Evolutionary conservation across 2,797 vertebrate species (phyloP), one percentile per base, ranked within the genome.

Genomic region (Aplochiton taeniatus): DNA sequence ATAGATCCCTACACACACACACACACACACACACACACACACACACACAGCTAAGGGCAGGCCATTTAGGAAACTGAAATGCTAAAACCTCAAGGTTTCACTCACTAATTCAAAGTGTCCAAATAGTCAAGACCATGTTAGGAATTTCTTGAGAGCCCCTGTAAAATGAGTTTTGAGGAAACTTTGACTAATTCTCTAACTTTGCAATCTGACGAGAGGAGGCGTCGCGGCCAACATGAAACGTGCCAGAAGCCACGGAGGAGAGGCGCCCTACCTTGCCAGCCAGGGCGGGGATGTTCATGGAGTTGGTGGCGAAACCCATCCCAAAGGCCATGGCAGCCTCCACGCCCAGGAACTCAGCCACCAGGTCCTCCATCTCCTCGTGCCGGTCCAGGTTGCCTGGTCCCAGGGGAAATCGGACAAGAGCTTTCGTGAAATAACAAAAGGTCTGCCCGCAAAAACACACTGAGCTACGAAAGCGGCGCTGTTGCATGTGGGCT

Each of bases 261-360:
- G 31, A 31, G 49, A 50, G 54, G 20, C 11, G 49, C 20, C 88
- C 85, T 68, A 96, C 95, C 93, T 96, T 97, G 65, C 94, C 95
- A 80, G 90, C 89, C 48, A 96, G 87, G 0, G 94, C 94, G 49
- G 96, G 96, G 65, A 98, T 98, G 87, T 98, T 98, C 93, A 95
- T 98, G 0, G 96, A 95, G 83, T 98, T 98, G 52, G 96, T 98
- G 47, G 96, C 96, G 61, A 97, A 98, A n/a, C 96, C 96, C 96
- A 98, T 98, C 12, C 96, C 95, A 55, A 97, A 98, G 1, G 90
- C 89, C 95, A 98, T 95, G 41, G 94, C 94, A 0, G 94, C 91
- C 84, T 98, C 96, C 68, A 96, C 94, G 0, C 94, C 94, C 51
- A 97, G 88, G 80, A 96, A 96, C 45, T 63, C 79, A 17, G 94